Base-by-base conservation (phyloP, 2,797 vertebrate genomes). In the Crossoptilon crossoptilon region DNA sequence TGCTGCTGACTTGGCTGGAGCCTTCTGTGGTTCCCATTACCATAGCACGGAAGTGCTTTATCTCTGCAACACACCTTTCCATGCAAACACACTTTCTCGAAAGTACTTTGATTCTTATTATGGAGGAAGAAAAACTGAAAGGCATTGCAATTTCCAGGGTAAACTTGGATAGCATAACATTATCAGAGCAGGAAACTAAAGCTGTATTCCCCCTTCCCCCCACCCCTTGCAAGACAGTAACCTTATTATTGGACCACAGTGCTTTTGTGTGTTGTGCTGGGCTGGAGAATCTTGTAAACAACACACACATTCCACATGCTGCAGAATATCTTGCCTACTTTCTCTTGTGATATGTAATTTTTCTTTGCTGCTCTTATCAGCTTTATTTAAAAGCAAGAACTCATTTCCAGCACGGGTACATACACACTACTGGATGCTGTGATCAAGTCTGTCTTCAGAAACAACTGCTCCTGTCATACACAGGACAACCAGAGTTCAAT, bases 1-100 rank as follows among this genome's bases (percentile, higher is more conserved):
- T 80, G 74, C 77, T 94, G 87, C 87, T 92, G 89, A 92, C 82
- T 91, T 91, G 73, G 93, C 80, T 84, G 74, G 79, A 95, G 83
- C 6, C 70, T 49, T 91, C 73, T 62, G 68, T 1, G 0, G 33
- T 12, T 87, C 60, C 53, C 41, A 71, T 18, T 69, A 84, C 55
- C 0, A 0, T 5, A 35, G 41, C 51, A 72, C 2, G 21, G 89
- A 76, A 92, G 41, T 23, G 6, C 84, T 92, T 94, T 76, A 86
- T 83, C 83, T 91, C 83, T 79, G 12, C 33, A 90, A 88, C 0
- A 0, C 44, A 88, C 72, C 81, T 69, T 91, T 88, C 74, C 68
- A 84, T 49, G 51, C 53, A 49, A 87, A 37, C 60, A 71, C 18
- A 78, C 66, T 6, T 41, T n/a, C 49, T 59, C 37, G 33, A 93